Evolutionary conservation across 2,113 vertebrate species (phyloP).

Genomic region (Triplophysa dalaica): DNA sequence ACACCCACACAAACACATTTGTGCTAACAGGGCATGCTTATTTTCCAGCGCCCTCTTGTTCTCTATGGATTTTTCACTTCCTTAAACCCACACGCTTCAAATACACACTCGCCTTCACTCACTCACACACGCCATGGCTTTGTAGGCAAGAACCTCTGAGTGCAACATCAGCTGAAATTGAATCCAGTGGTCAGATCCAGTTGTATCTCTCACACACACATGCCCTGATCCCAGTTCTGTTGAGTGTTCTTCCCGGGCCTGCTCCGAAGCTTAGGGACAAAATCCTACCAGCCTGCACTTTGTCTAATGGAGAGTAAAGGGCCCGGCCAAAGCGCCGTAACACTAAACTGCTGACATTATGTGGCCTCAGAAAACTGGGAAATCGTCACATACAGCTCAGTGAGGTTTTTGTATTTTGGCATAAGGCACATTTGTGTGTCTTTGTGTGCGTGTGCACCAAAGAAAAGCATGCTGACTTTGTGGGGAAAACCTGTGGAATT

Average conservation of each 20-base stretch:
- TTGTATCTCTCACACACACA: conserved; percentile 70
- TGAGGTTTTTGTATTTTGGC: conserved; percentile 17
- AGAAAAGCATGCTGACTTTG: background rate
- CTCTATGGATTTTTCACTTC: conserved; percentile 51
- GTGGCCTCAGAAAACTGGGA: conserved; percentile 28
- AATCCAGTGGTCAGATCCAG: conserved; percentile 70
- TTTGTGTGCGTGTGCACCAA: background rate
- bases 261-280: conserved; percentile 61
- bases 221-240: conserved; percentile 70
- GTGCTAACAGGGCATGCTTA: conserved; percentile 77
- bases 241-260: conserved; percentile 63
- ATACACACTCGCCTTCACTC: conserved; percentile 34
- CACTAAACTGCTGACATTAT: conserved; percentile 46
- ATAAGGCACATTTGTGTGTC: conserved; percentile 8
- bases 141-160: conserved; percentile 59
- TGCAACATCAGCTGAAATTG: conserved; percentile 78
- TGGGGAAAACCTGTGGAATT: background rate
- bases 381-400: conserved; percentile 28
- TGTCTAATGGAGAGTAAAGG: conserved; percentile 60
- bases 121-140: conserved; percentile 34
- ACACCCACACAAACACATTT: conserved; percentile 80
- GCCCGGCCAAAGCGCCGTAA: conserved; percentile 30
- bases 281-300: conserved; percentile 51
- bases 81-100: conserved; percentile 55
- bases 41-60: conserved; percentile 59